Conservation (phyloP, 64 coral and sea anemone genomes). For the Trachythela sp. region DNA sequence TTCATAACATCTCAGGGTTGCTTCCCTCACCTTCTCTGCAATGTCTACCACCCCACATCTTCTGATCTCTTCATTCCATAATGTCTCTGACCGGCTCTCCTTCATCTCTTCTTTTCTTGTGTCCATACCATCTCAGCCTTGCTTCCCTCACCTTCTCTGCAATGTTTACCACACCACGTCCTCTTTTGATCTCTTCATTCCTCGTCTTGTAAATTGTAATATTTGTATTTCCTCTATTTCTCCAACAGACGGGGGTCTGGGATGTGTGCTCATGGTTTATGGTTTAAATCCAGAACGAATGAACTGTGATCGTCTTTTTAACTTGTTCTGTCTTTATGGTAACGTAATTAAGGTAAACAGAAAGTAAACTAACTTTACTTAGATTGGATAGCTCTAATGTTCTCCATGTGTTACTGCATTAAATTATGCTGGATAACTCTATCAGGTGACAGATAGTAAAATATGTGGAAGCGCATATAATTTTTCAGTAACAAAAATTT, state of each 20-base stretch:
- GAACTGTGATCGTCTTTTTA: conserved; percentile 98
- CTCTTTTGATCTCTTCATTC: too few relatives aligned
- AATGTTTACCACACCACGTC: too few relatives aligned
- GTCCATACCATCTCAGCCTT: too few relatives aligned
- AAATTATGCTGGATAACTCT: too few relatives aligned
- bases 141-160: too few relatives aligned
- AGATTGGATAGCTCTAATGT: neutral
- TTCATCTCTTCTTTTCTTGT: too few relatives aligned
- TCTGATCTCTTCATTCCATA: too few relatives aligned
- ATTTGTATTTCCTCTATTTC: neutral
- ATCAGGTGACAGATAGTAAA: neutral
- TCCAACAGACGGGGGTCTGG: conserved; percentile 58
- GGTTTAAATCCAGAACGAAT: conserved; percentile 92
- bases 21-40: too few relatives aligned
- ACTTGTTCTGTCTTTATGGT: conserved; percentile 99
- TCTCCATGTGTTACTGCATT: neutral
- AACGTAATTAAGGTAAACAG: conserved; percentile 92
- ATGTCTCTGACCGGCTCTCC: too few relatives aligned
- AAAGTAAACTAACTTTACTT: neutral
- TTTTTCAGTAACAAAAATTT: neutral
- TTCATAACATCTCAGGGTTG: too few relatives aligned
- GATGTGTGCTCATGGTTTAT: conserved; percentile 96
- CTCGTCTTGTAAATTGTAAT: neutral
- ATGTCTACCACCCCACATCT: too few relatives aligned
- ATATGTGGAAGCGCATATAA: neutral